Evolutionary conservation across 2,797 vertebrate genomes (phyloP), one percentile per base, ranked within the genome.

Genomic region (Neosilurus mollespiculum): DNA sequence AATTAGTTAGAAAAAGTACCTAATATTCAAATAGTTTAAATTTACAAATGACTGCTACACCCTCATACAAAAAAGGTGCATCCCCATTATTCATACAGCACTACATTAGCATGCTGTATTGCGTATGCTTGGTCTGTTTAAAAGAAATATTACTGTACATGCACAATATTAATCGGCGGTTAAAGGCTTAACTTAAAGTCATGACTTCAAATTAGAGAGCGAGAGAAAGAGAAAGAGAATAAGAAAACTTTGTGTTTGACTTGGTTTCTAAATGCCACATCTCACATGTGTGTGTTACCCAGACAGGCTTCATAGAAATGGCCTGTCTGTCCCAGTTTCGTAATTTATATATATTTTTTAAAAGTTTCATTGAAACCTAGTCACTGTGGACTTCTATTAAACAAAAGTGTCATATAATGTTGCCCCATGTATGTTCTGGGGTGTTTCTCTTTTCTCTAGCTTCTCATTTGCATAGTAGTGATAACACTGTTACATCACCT

Each of bases 181-280:
- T 51, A 10, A 30, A 69, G n/a, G 83, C 8, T 61, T 72, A 43
- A 43, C 43, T 43, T 43, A 5, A 43, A 43, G 8, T 43, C 8
- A 43, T 43, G 43, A 43, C 8, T 43, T 43, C 8, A 43, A 43
- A 43, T 43, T 43, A 8, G 43, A 43, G 43, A 8, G 43, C 1
- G 43, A 30, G 30, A 30, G 30, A 30, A 3, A 43, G 43, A 43
- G 43, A 43, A 22, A 72, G 81, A 43, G 16, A 20, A 34, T 56
- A 43, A 73, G 37, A 79, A 56, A 69, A 61, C 70, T 79, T 58
- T 72, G 54, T 86, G 72, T 88, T 88, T 86, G 79, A 79, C 84
- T 87, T 90, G 11, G 78, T 75, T 72, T 67, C 20, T 65, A 53
- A 66, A 72, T 70, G 83, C 78, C 80, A 86, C 70, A 88, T 85